These are phyloP conservation scores for Myopa tessellatipennis DNA, from an alignment of 2,888 invertebrate genomes.

Conservation along the genomic window DNA sequence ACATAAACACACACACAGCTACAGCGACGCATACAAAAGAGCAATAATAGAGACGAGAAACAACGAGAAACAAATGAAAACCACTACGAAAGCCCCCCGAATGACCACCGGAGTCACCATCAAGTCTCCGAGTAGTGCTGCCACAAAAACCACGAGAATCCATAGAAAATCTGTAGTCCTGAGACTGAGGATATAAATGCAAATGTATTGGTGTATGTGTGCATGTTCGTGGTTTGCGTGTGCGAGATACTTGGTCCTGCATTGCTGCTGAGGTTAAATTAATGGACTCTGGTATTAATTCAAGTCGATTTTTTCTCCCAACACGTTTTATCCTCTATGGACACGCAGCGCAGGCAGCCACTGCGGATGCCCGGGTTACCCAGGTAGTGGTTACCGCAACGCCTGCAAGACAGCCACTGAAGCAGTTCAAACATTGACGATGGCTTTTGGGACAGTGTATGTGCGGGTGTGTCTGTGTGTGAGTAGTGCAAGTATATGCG, in stretches of 20 bases:
- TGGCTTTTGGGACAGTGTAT: neutral
- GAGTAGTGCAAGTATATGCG: no score
- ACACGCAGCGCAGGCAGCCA: neutral
- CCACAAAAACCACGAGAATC: slow-evolving; percentile 14
- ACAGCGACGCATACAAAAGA: neutral
- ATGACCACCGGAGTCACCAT: neutral
- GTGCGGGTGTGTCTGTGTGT: neutral
- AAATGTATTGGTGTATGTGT: neutral
- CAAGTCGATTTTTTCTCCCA: neutral
- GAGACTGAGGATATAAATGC: neutral
- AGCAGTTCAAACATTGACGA: neutral
- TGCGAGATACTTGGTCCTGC: neutral
- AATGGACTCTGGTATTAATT: neutral
- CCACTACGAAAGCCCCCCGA: no score
- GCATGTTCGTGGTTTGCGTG: neutral
- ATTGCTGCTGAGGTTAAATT: slow-evolving; percentile 17
- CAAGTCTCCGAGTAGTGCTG: neutral
- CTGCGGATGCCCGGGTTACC: no score
- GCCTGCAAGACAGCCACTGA: neutral
- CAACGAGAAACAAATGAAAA: neutral
- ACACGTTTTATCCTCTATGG: neutral
- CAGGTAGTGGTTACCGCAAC: no score
- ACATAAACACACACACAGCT: no score
- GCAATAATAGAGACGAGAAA: neutral
- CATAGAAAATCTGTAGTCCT: slow-evolving; percentile 23